A percentile compares a stretch with the other conserved stretches of the same genome.
phyloP scores from a whole-genome alignment of 2,888 invertebrate species.

The Caenorhabditis macrosperma region DNA sequence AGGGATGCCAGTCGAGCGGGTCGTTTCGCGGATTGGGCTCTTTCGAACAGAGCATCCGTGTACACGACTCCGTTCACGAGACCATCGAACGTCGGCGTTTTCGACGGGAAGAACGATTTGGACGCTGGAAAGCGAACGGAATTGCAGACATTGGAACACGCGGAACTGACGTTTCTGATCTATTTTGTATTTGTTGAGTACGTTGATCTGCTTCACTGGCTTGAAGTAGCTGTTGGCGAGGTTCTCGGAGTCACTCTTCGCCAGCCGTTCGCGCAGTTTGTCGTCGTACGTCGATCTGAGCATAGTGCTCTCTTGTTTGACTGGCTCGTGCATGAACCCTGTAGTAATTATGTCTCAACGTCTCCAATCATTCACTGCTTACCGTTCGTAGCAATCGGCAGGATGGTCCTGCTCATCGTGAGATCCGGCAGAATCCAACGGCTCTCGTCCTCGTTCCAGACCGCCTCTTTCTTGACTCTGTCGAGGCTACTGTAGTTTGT shows the following conservation, averaged over 20 bases:
- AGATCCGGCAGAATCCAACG: conserved; percentile 84
- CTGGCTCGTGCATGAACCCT: conserved; percentile 31
- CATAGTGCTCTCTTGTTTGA: conserved; percentile 20
- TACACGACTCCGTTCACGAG: conserved; percentile 79
- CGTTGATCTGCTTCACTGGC: conserved; percentile 84
- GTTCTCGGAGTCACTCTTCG: conserved; percentile 84
- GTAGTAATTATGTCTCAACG: background rate
- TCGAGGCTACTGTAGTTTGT: conserved; percentile 84
- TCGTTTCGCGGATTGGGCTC: conserved; percentile 56
- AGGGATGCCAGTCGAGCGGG: conserved; percentile 64
- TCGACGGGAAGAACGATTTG: conserved; percentile 69
- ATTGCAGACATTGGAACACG: background rate
- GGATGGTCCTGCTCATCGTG: conserved; percentile 84
- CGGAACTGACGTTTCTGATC: conserved; percentile 77
- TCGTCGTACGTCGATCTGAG: conserved; percentile 64
- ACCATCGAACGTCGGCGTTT: conserved; percentile 72
- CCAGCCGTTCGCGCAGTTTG: conserved; percentile 79
- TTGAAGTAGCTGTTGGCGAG: conserved; percentile 87
- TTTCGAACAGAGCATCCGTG: conserved; percentile 73
- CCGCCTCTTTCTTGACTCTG: conserved; percentile 85
- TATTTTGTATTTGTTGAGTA: conserved; percentile 84
- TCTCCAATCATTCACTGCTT: background rate
- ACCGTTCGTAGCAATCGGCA: conserved; percentile 84
- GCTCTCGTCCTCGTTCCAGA: conserved; percentile 87
- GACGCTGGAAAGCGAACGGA: conserved; percentile 31